These are phyloP conservation scores for Timema cristinae DNA, from an alignment of 2,888 invertebrate genomes.

Conservation along the genomic window DNA sequence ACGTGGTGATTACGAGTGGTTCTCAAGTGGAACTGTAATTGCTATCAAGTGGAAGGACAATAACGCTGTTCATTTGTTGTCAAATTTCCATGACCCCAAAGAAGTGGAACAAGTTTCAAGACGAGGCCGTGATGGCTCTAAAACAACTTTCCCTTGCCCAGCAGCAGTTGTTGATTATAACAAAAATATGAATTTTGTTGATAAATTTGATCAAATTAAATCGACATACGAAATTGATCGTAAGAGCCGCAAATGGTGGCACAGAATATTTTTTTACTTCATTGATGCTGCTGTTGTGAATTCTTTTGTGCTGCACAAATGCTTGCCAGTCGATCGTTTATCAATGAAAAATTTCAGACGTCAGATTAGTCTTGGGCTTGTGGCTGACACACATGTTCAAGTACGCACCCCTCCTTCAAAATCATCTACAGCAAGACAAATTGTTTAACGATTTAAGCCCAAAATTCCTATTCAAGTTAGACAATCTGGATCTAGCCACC, in stretches of 20 bases:
- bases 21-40: slow-evolving; percentile 27
- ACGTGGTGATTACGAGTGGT: slow-evolving; percentile 13
- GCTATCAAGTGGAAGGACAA: slow-evolving; percentile 37
- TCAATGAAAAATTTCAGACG: not conserved
- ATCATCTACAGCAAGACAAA: slow-evolving; percentile 21
- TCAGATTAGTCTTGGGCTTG: slow-evolving; percentile 25
- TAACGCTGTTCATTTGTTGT: slow-evolving; percentile 35
- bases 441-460: slow-evolving; percentile 7
- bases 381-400: not conserved
- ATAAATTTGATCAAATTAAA: slow-evolving; percentile 39
- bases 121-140: slow-evolving; percentile 33
- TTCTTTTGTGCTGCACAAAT: not conserved
- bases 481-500: slow-evolving; percentile 27
- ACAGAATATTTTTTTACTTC: slow-evolving; percentile 36
- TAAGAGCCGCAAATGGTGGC: slow-evolving; percentile 40
- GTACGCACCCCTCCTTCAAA: slow-evolving; percentile 19
- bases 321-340: no score
- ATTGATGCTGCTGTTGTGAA: slow-evolving; percentile 35
- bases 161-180: slow-evolving; percentile 36
- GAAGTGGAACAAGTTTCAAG: slow-evolving; percentile 30
- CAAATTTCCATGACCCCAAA: slow-evolving; percentile 36
- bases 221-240: slow-evolving; percentile 37
- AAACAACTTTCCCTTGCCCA: slow-evolving; percentile 34
- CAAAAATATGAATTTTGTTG: slow-evolving; percentile 38
- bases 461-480: slow-evolving; percentile 20